Evolutionary conservation across 2,888 invertebrate species (phyloP).

Genomic region (Perdita meconis): DNA sequence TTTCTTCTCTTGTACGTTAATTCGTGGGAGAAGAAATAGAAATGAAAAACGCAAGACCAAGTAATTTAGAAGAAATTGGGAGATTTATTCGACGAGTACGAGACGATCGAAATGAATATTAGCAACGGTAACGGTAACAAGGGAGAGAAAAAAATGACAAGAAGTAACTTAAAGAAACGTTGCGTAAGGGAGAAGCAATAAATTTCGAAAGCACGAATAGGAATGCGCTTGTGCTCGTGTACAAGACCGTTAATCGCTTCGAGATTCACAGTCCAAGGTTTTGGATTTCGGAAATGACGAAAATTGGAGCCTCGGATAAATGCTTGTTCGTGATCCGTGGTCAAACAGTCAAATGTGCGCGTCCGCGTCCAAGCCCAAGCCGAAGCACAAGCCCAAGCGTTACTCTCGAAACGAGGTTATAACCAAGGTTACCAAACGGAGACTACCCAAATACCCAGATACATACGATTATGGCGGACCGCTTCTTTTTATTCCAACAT

Average conservation of each 20-base stretch:
- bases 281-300: conserved; percentile 12
- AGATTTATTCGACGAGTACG: neutral
- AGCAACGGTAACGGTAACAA: conserved; percentile 31
- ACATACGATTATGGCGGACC: conserved; percentile 77
- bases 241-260: conserved; percentile 16
- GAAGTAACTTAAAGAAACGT: conserved; percentile 19
- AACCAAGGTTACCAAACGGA: conserved; percentile 80
- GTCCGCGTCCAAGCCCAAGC: too few relatives aligned
- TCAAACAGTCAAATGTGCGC: conserved; percentile 47
- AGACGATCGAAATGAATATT: neutral
- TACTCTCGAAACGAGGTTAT: conserved; percentile 60
- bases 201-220: conserved; percentile 48
- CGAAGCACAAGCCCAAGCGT: too few relatives aligned
- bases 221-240: neutral
- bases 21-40: too few relatives aligned
- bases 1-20: too few relatives aligned
- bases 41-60: too few relatives aligned
- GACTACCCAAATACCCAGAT: conserved; percentile 80
- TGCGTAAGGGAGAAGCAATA: conserved; percentile 34
- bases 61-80: neutral
- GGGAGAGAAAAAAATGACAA: too few relatives aligned
- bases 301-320: conserved; percentile 15
- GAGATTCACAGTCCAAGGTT: neutral
- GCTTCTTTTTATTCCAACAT: conserved; percentile 45
- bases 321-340: conserved; percentile 37